phyloP scores from a whole-genome alignment of 2,888 invertebrate species.

The Chalcis sispes region DNA sequence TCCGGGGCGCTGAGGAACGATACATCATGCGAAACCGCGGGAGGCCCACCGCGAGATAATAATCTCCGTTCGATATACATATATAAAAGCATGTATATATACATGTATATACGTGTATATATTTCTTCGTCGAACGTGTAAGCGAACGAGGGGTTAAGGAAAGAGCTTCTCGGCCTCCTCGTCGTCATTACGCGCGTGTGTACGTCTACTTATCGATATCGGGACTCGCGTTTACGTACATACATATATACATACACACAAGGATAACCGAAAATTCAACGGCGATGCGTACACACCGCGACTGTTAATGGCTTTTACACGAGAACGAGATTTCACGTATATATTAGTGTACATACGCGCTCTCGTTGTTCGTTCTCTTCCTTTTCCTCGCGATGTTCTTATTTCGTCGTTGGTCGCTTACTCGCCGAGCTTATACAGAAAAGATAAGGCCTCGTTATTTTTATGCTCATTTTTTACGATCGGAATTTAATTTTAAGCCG shows the following conservation, averaged over 20 bases:
- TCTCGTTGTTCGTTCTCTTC: constrained; percentile 13
- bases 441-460: constrained; percentile 53
- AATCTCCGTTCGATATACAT: constrained; percentile 62
- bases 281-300: too few species aligned
- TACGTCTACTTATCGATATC: constrained; percentile 68
- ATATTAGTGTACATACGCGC: background rate
- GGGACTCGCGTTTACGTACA: constrained; percentile 52
- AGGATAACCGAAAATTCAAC: constrained; percentile 40
- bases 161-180: too few species aligned
- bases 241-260: too few species aligned
- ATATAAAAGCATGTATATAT: too few species aligned
- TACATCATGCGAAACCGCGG: constrained; percentile 73
- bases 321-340: constrained; percentile 24
- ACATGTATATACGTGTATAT: constrained; percentile 60
- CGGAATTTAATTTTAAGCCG: constrained; percentile 56
- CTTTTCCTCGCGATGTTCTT: constrained; percentile 1
- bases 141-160: background rate
- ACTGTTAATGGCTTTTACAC: constrained; percentile 56
- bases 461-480: constrained; percentile 57
- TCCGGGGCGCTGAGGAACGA: constrained; percentile 66
- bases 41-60: constrained; percentile 68
- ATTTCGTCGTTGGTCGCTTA: constrained; percentile 25
- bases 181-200: constrained; percentile 66
- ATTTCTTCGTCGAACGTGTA: constrained; percentile 53
- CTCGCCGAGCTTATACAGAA: too few species aligned